These are phyloP conservation scores for Otolemur crassicaudatus DNA, from an alignment of 2,797 vertebrate genomes.

Conservation along the genomic window DNA sequence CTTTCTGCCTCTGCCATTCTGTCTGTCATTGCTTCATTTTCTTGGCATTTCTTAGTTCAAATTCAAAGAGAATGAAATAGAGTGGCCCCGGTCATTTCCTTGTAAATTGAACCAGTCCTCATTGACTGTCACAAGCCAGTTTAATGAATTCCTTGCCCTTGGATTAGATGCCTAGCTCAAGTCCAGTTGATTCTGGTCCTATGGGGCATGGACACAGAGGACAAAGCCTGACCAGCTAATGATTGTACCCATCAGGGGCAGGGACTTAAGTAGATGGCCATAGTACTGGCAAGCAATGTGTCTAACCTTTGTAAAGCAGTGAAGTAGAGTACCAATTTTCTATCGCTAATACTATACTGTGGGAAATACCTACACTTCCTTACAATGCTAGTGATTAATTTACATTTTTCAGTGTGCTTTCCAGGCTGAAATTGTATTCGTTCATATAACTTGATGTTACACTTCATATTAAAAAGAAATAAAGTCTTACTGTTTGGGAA, in stretches of 20 bases:
- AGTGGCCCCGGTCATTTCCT: neutral
- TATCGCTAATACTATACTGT: neutral
- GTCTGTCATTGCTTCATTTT: neutral
- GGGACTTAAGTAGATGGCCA: neutral
- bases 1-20: neutral
- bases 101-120: neutral
- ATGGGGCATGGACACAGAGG: neutral
- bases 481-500: neutral
- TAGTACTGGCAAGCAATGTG: neutral
- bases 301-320: neutral
- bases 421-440: neutral
- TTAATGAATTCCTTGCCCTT: neutral
- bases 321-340: neutral
- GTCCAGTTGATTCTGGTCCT: neutral
- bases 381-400: neutral
- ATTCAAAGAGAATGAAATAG: neutral
- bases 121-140: neutral
- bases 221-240: neutral
- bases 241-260: neutral
- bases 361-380: neutral
- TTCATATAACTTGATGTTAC: neutral
- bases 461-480: neutral
- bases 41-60: neutral
- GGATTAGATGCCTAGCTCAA: neutral
- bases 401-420: neutral